Evolutionary conservation across 2,888 invertebrate genomes (phyloP).

Genomic region (Drosophila picticornis): DNA sequence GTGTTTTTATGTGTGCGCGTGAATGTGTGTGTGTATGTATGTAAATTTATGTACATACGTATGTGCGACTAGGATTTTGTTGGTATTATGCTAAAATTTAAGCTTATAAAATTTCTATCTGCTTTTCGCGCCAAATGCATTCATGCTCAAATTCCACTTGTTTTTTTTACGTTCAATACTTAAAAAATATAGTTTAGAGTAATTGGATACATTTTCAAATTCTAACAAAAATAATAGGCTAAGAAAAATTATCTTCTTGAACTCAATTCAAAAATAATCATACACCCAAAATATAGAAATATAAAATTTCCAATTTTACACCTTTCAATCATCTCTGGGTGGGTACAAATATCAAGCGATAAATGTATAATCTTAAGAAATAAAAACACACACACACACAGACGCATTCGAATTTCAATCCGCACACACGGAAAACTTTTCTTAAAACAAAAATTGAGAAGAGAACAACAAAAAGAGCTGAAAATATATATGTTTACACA

Average conservation of each 20-base stretch:
- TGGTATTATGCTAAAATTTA: slow-evolving; percentile 34
- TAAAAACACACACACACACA: slow-evolving; percentile 10
- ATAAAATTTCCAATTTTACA: not conserved
- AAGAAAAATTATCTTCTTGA: not conserved
- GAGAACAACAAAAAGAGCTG: not conserved
- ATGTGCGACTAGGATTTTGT: slow-evolving; percentile 16
- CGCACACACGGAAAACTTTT: slow-evolving; percentile 12
- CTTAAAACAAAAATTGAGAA: slow-evolving; percentile 26
- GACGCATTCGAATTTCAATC: slow-evolving; percentile 8
- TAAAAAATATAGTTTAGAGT: not conserved
- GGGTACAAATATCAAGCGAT: slow-evolving; percentile 19
- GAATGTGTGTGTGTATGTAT: not conserved
- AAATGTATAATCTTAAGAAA: slow-evolving; percentile 44
- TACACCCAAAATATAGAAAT: not conserved
- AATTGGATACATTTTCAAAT: not conserved
- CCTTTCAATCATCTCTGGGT: not conserved
- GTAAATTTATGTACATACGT: slow-evolving; percentile 5
- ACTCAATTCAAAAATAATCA: not conserved
- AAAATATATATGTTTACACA: slow-evolving; percentile 5
- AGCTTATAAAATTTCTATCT: slow-evolving; percentile 23
- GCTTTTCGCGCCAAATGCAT: slow-evolving; percentile 55
- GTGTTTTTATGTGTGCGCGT: slow-evolving; percentile 14
- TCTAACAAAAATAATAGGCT: not conserved
- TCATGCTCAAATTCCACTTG: slow-evolving; percentile 28
- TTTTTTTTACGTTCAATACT: not conserved